These are phyloP conservation scores for Lepidocolaptes lacrymiger DNA, from an alignment of 2,797 vertebrate species.

Conservation along the genomic window DNA sequence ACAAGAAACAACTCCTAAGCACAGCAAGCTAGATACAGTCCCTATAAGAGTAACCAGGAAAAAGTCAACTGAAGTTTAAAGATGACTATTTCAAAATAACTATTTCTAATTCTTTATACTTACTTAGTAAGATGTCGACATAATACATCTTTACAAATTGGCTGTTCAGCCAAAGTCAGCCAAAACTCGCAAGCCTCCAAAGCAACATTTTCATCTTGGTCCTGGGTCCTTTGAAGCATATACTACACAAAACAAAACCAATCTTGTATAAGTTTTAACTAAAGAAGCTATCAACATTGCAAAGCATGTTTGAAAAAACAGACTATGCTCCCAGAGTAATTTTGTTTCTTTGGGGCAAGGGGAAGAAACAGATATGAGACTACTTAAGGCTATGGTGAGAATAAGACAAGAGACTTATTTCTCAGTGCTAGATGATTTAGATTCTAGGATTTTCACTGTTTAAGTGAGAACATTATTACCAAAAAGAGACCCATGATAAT, in stretches of 20 bases:
- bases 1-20: neutral
- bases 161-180: slow-evolving; percentile 95
- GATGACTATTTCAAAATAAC: neutral
- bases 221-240: slow-evolving; percentile 94
- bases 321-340: neutral
- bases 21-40: neutral
- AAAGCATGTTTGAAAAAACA: neutral
- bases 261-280: neutral
- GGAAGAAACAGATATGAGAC: neutral
- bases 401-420: neutral
- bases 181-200: slow-evolving; percentile 98
- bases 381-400: neutral
- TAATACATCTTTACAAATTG: slow-evolving; percentile 95
- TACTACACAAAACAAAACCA: slow-evolving; percentile 78
- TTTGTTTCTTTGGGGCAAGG: neutral
- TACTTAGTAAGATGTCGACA: slow-evolving; percentile 93
- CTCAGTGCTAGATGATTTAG: neutral
- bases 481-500: neutral
- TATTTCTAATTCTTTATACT: slow-evolving; percentile 65
- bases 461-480: neutral
- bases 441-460: neutral
- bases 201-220: slow-evolving; percentile 96
- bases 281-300: neutral
- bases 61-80: neutral
- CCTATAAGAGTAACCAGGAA: neutral